phyloP scores from a whole-genome alignment of 2,888 invertebrate genomes.

The Conistra vaccinii region DNA sequence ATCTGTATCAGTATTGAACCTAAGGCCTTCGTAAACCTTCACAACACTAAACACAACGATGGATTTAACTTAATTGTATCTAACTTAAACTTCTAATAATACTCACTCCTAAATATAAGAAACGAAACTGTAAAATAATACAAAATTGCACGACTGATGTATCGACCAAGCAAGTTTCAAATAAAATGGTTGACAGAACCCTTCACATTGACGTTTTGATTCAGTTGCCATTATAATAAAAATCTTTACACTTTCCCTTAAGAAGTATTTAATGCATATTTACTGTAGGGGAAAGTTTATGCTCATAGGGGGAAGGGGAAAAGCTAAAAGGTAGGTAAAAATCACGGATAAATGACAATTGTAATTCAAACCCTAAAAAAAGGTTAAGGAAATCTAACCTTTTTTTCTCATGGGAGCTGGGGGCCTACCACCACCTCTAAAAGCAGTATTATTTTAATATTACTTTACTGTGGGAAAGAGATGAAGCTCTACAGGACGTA shows the following conservation, averaged over 20 bases:
- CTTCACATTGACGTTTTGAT: slow-evolving; percentile 14
- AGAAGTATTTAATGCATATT: slow-evolving; percentile 2
- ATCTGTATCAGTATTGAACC: too few species aligned
- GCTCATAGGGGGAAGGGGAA: too few species aligned
- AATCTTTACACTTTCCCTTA: background rate
- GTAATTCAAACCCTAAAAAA: too few species aligned
- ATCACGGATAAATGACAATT: too few species aligned
- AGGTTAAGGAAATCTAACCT: too few species aligned
- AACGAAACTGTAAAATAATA: slow-evolving; percentile 7
- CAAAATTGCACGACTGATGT: background rate
- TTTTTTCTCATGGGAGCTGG: too few species aligned
- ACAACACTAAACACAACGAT: background rate
- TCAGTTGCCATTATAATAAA: slow-evolving; percentile 20
- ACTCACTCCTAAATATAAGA: background rate
- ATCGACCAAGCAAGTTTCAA: slow-evolving; percentile 20
- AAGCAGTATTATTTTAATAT: too few species aligned
- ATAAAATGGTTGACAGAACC: background rate
- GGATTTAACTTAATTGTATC: background rate
- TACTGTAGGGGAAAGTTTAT: too few species aligned
- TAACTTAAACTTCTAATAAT: background rate
- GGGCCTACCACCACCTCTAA: too few species aligned
- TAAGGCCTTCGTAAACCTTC: background rate
- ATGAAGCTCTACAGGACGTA: too few species aligned
- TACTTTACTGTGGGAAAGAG: too few species aligned
- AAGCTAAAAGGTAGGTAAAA: too few species aligned